These are phyloP conservation scores for Hydra vulgaris DNA, from an alignment of 30 jellyfish, hydroid and myxozoan species.

Conservation along the genomic window DNA sequence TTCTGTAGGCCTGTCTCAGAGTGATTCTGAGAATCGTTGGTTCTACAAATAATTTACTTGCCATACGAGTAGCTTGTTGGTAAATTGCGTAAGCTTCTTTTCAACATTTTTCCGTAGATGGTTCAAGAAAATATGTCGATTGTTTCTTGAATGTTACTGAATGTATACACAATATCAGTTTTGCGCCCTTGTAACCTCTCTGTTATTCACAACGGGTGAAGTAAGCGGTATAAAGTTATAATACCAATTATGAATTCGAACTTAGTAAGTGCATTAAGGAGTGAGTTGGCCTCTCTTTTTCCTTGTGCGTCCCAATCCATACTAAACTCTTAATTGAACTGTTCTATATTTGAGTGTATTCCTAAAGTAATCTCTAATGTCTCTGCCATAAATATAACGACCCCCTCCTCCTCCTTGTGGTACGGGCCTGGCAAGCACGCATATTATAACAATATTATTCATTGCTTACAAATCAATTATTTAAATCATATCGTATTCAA, in stretches of 20 bases:
- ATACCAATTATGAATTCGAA: constrained; percentile 3
- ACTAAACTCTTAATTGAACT: not conserved
- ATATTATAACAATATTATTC: no score
- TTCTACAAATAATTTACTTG: no score
- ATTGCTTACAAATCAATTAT: no score
- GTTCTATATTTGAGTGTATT: not conserved
- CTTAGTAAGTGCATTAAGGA: constrained; percentile 2
- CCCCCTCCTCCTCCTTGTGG: no score
- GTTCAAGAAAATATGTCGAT: not conserved
- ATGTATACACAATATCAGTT: constrained; percentile 4
- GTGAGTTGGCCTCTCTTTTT: no score
- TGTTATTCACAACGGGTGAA: constrained; percentile 1
- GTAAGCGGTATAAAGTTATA: constrained; percentile 2
- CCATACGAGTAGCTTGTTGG: no score
- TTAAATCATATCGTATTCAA: no score
- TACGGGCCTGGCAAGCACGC: no score
- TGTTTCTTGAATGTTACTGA: constrained; percentile 9
- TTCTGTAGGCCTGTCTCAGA: no score
- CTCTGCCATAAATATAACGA: no score
- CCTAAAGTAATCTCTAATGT: constrained; percentile 5
- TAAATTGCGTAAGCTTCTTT: constrained; percentile 1
- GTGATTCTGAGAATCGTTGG: no score
- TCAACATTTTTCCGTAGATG: constrained; percentile 11
- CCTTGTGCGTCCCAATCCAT: not conserved
- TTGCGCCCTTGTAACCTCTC: constrained; percentile 5